Evolutionary conservation across 2,888 invertebrate genomes (phyloP).

Genomic region (Mantis religiosa): DNA sequence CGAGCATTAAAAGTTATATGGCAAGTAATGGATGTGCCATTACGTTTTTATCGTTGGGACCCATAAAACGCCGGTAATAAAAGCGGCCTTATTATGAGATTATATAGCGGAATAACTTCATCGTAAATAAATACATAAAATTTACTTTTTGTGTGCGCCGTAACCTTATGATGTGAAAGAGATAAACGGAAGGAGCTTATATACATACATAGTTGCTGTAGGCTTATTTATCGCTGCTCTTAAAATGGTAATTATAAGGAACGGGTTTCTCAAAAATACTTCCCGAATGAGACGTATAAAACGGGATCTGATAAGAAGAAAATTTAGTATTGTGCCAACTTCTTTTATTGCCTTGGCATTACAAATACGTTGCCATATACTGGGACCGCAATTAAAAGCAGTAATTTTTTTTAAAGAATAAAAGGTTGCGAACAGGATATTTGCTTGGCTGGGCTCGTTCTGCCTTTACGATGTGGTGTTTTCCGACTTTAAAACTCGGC

Average conservation of each 20-base stretch:
- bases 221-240: slow-evolving; percentile 12
- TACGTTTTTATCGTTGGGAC: slow-evolving; percentile 34
- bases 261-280: background rate
- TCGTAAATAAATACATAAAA: slow-evolving; percentile 35
- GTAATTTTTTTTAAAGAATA: background rate
- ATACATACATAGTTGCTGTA: slow-evolving; percentile 10
- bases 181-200: background rate
- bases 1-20: slow-evolving; percentile 15
- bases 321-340: background rate
- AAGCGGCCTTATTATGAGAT: slow-evolving; percentile 29
- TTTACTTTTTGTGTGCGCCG: background rate
- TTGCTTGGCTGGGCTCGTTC: background rate
- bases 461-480: too few species aligned
- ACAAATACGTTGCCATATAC: background rate
- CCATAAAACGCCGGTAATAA: slow-evolving; percentile 33
- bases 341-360: background rate
- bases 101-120: slow-evolving; percentile 33
- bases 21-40: slow-evolving; percentile 33
- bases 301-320: background rate
- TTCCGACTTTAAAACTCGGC: background rate
- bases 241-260: slow-evolving; percentile 22
- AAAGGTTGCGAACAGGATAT: background rate
- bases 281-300: background rate
- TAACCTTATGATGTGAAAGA: slow-evolving; percentile 12
- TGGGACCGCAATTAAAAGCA: background rate